phyloP scores from a whole-genome alignment of 2,888 invertebrate genomes.

The Tricholauxania praeusta region DNA sequence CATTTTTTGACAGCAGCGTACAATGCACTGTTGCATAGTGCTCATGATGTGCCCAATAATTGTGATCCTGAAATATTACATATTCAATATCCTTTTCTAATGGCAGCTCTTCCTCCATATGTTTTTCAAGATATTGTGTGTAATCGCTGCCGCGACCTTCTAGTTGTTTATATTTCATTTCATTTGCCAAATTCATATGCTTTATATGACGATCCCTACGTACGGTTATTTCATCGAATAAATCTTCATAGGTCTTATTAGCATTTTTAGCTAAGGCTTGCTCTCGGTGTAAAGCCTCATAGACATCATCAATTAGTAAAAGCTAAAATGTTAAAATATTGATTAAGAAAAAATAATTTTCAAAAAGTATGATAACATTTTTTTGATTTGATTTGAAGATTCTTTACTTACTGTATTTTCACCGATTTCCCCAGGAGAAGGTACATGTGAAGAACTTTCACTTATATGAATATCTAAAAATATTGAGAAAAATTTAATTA shows the following conservation, averaged over 20 bases:
- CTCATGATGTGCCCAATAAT: constrained; percentile 45
- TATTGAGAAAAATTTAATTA: not conserved
- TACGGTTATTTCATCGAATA: not conserved
- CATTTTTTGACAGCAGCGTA: constrained; percentile 24
- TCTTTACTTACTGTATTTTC: too few species aligned
- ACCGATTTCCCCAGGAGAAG: not conserved
- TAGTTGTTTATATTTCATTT: not conserved
- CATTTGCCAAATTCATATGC: not conserved
- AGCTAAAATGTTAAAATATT: too few species aligned
- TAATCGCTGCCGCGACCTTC: too few species aligned
- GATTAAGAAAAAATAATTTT: too few species aligned
- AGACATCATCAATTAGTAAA: too few species aligned
- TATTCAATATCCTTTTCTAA: constrained; percentile 45
- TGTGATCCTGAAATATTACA: constrained; percentile 42
- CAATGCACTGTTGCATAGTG: constrained; percentile 52
- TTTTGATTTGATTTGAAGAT: too few species aligned
- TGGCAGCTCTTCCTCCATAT: constrained; percentile 44
- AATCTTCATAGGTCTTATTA: too few species aligned
- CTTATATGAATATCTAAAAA: constrained; percentile 38
- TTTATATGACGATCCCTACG: not conserved
- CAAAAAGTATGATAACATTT: too few species aligned
- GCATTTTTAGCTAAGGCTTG: too few species aligned
- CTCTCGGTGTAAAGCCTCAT: too few species aligned
- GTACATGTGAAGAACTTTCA: constrained; percentile 44
- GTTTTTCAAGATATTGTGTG: constrained; percentile 10